phyloP scores from a whole-genome alignment of 2,113 vertebrate genomes.

The Lophius piscatorius region DNA sequence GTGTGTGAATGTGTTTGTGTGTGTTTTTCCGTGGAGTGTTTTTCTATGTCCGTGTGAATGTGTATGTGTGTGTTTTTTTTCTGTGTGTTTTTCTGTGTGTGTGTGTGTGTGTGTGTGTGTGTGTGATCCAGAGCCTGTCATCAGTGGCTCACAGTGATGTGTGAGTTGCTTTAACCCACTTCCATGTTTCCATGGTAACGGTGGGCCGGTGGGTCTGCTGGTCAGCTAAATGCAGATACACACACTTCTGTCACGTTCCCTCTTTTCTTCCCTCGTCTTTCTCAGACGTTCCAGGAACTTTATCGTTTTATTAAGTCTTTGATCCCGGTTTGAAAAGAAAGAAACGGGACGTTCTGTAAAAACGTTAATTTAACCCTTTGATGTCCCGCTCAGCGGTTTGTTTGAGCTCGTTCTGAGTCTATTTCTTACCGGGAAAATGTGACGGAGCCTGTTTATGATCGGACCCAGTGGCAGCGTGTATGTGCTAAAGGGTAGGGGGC shows the following conservation, averaged over 20 bases:
- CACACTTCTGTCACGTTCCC: conserved; percentile 32
- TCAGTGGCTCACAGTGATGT: conserved; percentile 53
- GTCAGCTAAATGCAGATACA: conserved; percentile 49
- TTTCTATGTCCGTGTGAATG: conserved; percentile 12
- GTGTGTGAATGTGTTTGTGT: conserved; percentile 2
- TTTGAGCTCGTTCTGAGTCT: too few relatives aligned
- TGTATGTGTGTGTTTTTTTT: conserved; percentile 1
- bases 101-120: conserved; percentile 7
- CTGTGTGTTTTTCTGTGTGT: conserved; percentile 8
- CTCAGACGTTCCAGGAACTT: too few relatives aligned
- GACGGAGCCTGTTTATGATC: too few relatives aligned
- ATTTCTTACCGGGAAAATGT: too few relatives aligned
- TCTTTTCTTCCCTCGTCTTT: not conserved
- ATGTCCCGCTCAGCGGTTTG: too few relatives aligned
- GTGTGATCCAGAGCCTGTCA: conserved; percentile 26
- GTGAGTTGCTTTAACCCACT: conserved; percentile 69
- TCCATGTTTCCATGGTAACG: conserved; percentile 75
- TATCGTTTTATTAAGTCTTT: too few relatives aligned
- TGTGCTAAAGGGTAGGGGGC: too few relatives aligned
- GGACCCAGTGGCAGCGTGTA: too few relatives aligned
- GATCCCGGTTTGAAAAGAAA: too few relatives aligned
- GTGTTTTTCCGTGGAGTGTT: not conserved
- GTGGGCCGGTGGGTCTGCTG: conserved; percentile 55
- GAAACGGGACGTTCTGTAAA: too few relatives aligned
- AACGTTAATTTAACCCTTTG: too few relatives aligned